Conservation (phyloP, 2,113 vertebrate species). For the Cololabis saira region DNA sequence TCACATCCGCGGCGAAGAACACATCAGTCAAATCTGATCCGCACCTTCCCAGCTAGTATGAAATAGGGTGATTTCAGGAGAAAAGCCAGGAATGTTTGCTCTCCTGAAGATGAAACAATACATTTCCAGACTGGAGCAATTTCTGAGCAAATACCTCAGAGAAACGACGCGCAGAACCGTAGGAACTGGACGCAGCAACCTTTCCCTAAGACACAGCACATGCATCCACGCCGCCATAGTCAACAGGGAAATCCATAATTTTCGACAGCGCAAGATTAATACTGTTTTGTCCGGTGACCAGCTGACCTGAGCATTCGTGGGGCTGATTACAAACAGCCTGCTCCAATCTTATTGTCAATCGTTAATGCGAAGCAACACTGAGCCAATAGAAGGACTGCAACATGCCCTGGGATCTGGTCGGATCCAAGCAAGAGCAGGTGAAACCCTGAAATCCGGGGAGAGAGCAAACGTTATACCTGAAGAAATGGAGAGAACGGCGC, state of each 20-base stretch:
- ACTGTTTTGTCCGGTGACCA: conserved; percentile 54
- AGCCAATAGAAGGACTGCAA: conserved; percentile 33
- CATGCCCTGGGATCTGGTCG: conserved; percentile 29
- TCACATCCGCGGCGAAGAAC: conserved; percentile 8
- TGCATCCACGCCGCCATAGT: conserved; percentile 33
- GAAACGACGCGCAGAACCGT: conserved; percentile 4
- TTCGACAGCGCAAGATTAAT: conserved; percentile 63
- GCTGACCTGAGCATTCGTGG: conserved; percentile 54
- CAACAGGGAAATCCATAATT: conserved; percentile 56
- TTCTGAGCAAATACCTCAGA: conserved; percentile 12
- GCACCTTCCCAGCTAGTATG: conserved; percentile 1
- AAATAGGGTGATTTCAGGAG: background rate
- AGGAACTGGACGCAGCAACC: conserved; percentile 39
- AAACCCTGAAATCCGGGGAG: conserved; percentile 31
- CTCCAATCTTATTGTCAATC: conserved; percentile 49
- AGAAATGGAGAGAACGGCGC: conserved; percentile 21
- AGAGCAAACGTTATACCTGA: conserved; percentile 28
- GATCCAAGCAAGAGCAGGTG: conserved; percentile 25
- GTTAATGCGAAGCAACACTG: conserved; percentile 41
- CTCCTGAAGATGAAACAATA: conserved; percentile 1
- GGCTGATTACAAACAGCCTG: conserved; percentile 65
- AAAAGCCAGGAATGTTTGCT: conserved; percentile 1
- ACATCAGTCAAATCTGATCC: conserved; percentile 37
- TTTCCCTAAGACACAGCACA: conserved; percentile 40
- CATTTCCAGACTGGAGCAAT: background rate